These are phyloP conservation scores for Ptilodon capucinus DNA, from an alignment of 2,888 invertebrate species.

Conservation along the genomic window DNA sequence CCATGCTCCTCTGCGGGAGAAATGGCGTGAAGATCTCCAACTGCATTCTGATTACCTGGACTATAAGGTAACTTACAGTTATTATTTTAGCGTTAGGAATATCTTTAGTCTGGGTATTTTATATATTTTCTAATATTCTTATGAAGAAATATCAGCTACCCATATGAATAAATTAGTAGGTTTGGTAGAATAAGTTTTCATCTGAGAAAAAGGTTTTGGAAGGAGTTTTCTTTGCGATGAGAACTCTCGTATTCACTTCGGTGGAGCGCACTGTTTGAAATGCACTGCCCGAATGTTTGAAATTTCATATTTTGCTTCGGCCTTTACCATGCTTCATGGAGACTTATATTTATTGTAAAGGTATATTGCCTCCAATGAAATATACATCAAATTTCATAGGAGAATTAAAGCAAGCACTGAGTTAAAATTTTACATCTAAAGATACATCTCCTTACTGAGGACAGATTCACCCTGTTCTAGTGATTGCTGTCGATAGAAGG, in stretches of 20 bases:
- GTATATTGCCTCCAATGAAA: no score
- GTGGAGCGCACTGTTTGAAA: conserved; percentile 16
- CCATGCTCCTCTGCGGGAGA: conserved; percentile 68
- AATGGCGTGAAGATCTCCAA: conserved; percentile 84
- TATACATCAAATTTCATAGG: background rate
- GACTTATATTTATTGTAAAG: background rate
- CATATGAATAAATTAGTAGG: conserved; percentile 7
- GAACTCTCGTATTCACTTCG: conserved; percentile 17
- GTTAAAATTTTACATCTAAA: no score
- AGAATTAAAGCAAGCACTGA: no score
- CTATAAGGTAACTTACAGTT: conserved; percentile 73
- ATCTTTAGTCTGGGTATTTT: no score
- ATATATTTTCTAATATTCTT: no score
- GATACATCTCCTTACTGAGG: no score
- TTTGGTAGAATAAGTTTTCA: conserved; percentile 9
- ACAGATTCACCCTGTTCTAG: no score
- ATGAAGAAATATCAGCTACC: no score
- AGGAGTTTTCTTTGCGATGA: conserved; percentile 26
- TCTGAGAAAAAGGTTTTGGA: conserved; percentile 14
- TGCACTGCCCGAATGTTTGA: conserved; percentile 20
- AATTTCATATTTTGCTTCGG: conserved; percentile 18
- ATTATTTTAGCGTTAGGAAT: no score
- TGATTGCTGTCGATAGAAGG: no score
- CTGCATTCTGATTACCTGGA: conserved; percentile 84
- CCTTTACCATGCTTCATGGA: conserved; percentile 13